Percentiles rank a stretch among this genome's conserved stretches.
Evolutionary conservation across 2,113 vertebrate species (phyloP).

Genomic region (Rafetus swinhoei): DNA sequence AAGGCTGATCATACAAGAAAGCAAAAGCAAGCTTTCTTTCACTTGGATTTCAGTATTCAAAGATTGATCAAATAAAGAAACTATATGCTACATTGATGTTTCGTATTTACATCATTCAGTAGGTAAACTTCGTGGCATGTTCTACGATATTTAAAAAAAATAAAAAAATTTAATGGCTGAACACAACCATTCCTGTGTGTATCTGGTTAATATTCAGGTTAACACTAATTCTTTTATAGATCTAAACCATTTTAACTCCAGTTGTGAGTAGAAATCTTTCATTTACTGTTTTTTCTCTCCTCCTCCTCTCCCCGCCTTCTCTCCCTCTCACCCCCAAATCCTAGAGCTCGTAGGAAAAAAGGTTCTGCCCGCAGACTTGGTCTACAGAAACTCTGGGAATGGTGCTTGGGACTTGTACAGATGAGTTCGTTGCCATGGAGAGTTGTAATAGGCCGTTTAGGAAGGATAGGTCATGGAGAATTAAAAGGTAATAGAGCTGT

Average conservation of each 20-base stretch:
- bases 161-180: background rate
- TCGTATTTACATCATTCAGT: background rate
- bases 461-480: conserved; percentile 97
- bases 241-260: background rate
- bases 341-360: conserved; percentile 96
- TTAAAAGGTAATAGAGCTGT: conserved; percentile 86
- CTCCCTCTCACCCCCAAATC: background rate
- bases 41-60: background rate
- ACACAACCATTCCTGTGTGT: accelerated
- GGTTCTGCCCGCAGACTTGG: conserved; percentile 96
- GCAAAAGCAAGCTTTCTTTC: background rate
- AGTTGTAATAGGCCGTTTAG: conserved; percentile 96
- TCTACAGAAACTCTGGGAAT: conserved; percentile 98
- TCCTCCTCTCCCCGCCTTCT: background rate
- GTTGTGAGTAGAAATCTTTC: background rate
- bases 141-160: background rate
- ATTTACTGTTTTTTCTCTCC: background rate
- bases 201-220: background rate
- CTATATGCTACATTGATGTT: background rate
- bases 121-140: background rate
- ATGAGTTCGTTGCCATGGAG: conserved; percentile 99
- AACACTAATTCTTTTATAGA: background rate
- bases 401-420: conserved; percentile 96
- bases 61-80: background rate
- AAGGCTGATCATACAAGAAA: background rate